phyloP scores from a whole-genome alignment of 2,113 vertebrate genomes.

The Propithecus coquereli region DNA sequence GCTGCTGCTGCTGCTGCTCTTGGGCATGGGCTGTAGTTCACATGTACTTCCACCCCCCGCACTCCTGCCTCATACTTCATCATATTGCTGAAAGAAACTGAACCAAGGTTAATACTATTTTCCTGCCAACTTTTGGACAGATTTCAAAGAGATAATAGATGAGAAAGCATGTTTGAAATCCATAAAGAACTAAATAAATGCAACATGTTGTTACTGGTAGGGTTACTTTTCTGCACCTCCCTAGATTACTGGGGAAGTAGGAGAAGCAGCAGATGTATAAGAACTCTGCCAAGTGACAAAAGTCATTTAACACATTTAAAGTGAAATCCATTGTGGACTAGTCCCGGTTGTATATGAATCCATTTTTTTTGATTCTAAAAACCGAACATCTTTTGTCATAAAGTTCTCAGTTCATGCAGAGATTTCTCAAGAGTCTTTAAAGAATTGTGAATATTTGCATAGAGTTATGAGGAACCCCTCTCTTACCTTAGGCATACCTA shows the following conservation, averaged over 20 bases:
- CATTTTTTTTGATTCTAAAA: not conserved
- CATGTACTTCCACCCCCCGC: not conserved
- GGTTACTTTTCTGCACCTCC: not conserved
- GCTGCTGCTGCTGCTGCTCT: not conserved
- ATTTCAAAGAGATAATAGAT: constrained; percentile 44
- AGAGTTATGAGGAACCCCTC: not conserved
- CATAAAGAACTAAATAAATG: constrained; percentile 4
- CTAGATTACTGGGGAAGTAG: not conserved
- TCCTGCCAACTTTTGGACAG: not conserved
- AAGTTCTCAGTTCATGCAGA: constrained; percentile 19
- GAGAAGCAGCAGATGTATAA: not conserved
- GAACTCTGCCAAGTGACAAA: constrained; percentile 14
- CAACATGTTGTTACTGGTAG: not conserved
- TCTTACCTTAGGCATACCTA: not conserved
- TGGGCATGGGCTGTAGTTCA: not conserved
- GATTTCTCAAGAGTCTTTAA: constrained; percentile 18
- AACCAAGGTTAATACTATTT: not conserved
- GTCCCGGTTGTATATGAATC: not conserved
- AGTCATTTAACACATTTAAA: not conserved
- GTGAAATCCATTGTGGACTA: not conserved
- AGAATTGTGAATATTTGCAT: not conserved
- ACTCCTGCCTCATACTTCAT: not conserved
- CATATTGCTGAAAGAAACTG: not conserved
- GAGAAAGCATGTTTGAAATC: not conserved
- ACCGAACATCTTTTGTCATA: not conserved